phyloP scores from a whole-genome alignment of 2,888 invertebrate species.

The Schrankia costaestrigalis region DNA sequence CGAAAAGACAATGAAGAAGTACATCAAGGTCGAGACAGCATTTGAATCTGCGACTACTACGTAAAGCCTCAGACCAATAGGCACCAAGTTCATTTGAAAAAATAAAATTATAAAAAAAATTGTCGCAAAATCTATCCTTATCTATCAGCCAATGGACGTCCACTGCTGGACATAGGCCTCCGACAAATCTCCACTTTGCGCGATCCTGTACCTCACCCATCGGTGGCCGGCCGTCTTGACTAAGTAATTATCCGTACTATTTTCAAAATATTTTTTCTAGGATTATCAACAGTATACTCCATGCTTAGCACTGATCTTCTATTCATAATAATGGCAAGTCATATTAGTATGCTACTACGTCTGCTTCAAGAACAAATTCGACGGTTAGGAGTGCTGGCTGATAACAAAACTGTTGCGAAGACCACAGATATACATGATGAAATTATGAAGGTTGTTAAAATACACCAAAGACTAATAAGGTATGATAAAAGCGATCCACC shows the following conservation, averaged over 20 bases:
- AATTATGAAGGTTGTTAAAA: constrained; percentile 50
- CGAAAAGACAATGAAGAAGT: no score
- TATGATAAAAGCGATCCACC: constrained; percentile 25
- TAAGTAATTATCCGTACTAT: neutral
- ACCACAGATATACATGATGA: constrained; percentile 45
- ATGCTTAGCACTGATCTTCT: constrained; percentile 62
- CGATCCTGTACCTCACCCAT: no score
- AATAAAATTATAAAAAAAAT: no score
- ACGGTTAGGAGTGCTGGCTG: constrained; percentile 27
- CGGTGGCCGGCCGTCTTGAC: no score
- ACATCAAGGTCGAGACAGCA: no score
- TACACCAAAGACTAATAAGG: constrained; percentile 61
- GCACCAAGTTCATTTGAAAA: no score
- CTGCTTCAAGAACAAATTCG: constrained; percentile 57
- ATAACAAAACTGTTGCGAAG: neutral
- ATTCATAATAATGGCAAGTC: constrained; percentile 65
- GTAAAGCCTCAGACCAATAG: no score
- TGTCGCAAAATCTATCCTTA: no score
- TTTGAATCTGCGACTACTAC: no score
- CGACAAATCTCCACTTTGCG: no score
- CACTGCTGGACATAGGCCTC: no score
- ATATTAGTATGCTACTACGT: constrained; percentile 61
- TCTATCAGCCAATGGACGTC: no score
- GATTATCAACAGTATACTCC: constrained; percentile 52
- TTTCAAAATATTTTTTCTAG: constrained; percentile 22